Evolutionary conservation across 1,140 invertebrate species (phyloP).

Genomic region (Lepidurus couesii): DNA sequence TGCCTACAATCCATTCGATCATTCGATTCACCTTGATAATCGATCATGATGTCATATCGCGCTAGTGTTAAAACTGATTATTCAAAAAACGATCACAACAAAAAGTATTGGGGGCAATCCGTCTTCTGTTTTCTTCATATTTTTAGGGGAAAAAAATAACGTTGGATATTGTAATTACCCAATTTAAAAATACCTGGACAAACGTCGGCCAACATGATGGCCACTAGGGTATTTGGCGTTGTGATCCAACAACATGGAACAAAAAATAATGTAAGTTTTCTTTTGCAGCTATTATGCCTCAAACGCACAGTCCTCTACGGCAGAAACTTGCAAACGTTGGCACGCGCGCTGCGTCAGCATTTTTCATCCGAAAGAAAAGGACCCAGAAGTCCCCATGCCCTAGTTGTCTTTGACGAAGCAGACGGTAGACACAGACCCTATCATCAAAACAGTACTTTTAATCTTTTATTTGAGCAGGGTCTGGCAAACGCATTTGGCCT

Average conservation of each 20-base stretch:
- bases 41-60: not conserved
- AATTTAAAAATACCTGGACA: not conserved
- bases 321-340: conserved; percentile 28
- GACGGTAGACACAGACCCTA: too few relatives aligned
- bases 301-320: conserved; percentile 27
- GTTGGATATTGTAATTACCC: not conserved
- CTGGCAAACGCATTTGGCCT: conserved; percentile 35
- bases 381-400: conserved; percentile 26
- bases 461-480: not conserved
- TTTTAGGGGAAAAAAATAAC: too few relatives aligned
- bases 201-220: not conserved
- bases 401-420: conserved; percentile 28
- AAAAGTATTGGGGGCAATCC: not conserved
- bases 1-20: not conserved
- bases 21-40: not conserved
- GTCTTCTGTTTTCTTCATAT: too few relatives aligned
- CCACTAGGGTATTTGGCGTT: not conserved
- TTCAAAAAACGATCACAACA: not conserved
- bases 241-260: too few relatives aligned
- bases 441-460: not conserved
- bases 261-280: not conserved
- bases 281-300: conserved; percentile 27
- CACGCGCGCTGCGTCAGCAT: conserved; percentile 11
- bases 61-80: not conserved
- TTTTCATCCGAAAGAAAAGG: conserved; percentile 32